phyloP scores from a whole-genome alignment of 2,888 invertebrate species.

The Temnothorax ravouxi region DNA sequence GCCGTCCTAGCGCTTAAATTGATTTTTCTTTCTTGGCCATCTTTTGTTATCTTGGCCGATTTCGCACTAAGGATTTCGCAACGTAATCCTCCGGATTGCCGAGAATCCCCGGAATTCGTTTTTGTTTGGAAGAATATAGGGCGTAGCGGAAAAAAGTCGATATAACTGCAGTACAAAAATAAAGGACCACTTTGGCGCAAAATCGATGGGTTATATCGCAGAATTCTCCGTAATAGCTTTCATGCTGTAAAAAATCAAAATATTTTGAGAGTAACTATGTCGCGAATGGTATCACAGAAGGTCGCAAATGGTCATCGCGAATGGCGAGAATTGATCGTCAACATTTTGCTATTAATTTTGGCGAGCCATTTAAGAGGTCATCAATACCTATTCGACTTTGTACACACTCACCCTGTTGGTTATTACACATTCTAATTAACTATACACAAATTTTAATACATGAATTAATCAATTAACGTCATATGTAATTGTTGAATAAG shows the following conservation, averaged over 20 bases:
- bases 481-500: neutral
- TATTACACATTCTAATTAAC: constrained; percentile 8
- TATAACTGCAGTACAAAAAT: constrained; percentile 31
- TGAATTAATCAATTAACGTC: constrained; percentile 23
- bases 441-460: neutral
- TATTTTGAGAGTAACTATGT: neutral
- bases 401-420: neutral
- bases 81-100: constrained; percentile 33
- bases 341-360: neutral
- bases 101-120: constrained; percentile 6
- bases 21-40: constrained; percentile 12
- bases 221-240: neutral
- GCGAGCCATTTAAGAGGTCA: neutral
- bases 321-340: constrained; percentile 3
- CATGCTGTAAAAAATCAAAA: constrained; percentile 24
- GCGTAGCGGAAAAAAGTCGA: constrained; percentile 36
- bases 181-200: constrained; percentile 10
- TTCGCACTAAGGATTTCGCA: constrained; percentile 2
- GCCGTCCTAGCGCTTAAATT: neutral
- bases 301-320: neutral
- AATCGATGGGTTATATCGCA: constrained; percentile 11
- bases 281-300: neutral
- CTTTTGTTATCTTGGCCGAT: constrained; percentile 28
- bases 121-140: constrained; percentile 39
- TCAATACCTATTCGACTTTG: neutral